These are phyloP conservation scores for Drosophila lowei DNA, from an alignment of 1,140 invertebrate species.

Conservation along the genomic window DNA sequence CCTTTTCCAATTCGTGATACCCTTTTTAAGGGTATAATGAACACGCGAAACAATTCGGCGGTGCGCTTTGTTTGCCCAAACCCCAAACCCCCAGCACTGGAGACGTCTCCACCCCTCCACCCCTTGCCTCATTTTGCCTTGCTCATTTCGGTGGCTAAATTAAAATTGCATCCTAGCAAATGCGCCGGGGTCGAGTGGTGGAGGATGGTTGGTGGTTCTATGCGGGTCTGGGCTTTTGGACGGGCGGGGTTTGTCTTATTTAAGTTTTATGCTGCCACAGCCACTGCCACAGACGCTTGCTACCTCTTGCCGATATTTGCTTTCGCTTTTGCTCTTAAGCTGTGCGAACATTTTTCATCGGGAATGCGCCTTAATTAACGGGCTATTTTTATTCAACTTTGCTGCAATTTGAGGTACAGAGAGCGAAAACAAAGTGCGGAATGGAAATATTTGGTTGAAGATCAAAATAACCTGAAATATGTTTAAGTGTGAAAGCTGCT, in stretches of 20 bases:
- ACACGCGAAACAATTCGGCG: conserved; percentile 62
- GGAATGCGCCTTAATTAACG: conserved; percentile 45
- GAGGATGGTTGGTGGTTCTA: neutral
- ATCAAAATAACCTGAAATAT: neutral
- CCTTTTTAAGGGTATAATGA: conserved; percentile 14
- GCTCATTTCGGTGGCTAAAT: conserved; percentile 72
- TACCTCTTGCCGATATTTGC: conserved; percentile 45
- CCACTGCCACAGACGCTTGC: conserved; percentile 10
- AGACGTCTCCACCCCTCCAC: neutral
- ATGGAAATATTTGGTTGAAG: neutral
- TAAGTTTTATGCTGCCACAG: conserved; percentile 31
- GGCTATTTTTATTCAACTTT: conserved; percentile 33
- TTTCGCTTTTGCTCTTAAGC: conserved; percentile 39
- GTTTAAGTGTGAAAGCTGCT: too few species aligned
- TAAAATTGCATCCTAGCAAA: conserved; percentile 76
- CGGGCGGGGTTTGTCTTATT: conserved; percentile 31
- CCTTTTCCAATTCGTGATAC: too few species aligned
- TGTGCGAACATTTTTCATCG: conserved; percentile 17
- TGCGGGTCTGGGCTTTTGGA: neutral
- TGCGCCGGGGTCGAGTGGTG: conserved; percentile 32
- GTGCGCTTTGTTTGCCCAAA: conserved; percentile 61
- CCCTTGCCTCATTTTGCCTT: conserved; percentile 25
- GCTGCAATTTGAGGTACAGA: conserved; percentile 12
- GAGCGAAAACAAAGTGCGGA: neutral
- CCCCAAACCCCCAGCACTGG: conserved; percentile 3